Evolutionary conservation across 2,888 invertebrate genomes (phyloP).

Genomic region (Neoaliturus tenellus): DNA sequence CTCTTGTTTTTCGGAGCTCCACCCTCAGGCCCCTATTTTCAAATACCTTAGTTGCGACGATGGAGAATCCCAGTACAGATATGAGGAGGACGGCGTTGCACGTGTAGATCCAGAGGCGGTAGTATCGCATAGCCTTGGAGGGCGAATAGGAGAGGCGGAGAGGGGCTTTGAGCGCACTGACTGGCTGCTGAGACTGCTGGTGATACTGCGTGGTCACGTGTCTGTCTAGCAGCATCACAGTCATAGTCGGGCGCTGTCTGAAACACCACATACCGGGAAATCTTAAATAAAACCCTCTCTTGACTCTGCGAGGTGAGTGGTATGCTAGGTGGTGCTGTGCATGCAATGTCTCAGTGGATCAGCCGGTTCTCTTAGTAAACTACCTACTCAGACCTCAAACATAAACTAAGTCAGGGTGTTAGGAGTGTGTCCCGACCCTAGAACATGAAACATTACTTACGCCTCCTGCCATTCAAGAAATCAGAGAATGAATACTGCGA

Average conservation of each 20-base stretch:
- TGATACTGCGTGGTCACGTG: constrained; percentile 50
- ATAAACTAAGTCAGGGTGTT: too few relatives aligned
- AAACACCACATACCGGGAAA: background rate
- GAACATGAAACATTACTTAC: too few relatives aligned
- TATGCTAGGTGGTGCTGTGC: too few relatives aligned
- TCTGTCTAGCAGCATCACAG: constrained; percentile 55
- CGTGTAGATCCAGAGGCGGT: constrained; percentile 94
- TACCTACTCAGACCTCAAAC: too few relatives aligned
- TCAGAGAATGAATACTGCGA: too few relatives aligned
- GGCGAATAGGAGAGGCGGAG: constrained; percentile 50
- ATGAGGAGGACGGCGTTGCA: constrained; percentile 92
- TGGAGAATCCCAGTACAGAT: constrained; percentile 80
- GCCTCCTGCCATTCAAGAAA: too few relatives aligned
- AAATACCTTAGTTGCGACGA: constrained; percentile 67
- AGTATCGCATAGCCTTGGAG: constrained; percentile 81
- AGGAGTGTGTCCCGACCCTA: too few relatives aligned
- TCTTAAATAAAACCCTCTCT: background rate
- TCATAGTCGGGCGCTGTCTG: constrained; percentile 51
- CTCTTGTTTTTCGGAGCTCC: too few relatives aligned
- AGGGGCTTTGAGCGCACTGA: constrained; percentile 54
- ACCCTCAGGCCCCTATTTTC: too few relatives aligned
- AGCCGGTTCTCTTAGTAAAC: too few relatives aligned
- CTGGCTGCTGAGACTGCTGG: constrained; percentile 54
- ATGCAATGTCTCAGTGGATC: too few relatives aligned
- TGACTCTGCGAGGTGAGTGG: background rate